Conservation (phyloP, 2,888 invertebrate genomes). For the Palloptera scutellata region DNA sequence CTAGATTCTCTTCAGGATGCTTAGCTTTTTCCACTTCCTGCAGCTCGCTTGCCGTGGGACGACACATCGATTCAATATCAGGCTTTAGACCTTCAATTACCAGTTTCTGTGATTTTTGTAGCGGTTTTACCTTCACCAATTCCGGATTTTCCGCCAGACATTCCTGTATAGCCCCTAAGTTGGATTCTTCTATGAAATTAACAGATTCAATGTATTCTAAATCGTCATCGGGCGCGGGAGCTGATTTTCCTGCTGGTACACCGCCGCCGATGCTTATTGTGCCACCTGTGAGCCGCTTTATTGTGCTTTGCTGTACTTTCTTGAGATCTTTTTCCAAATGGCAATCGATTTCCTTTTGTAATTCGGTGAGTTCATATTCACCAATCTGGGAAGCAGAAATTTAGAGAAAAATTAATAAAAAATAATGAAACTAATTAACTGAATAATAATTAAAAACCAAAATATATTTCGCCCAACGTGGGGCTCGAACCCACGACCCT, state of each 20-base stretch:
- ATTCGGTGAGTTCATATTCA: slow-evolving; percentile 75
- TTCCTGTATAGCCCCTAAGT: slow-evolving; percentile 63
- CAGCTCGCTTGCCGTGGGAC: slow-evolving; percentile 67
- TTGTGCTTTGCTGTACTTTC: slow-evolving; percentile 57
- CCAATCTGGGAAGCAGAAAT: slow-evolving; percentile 48
- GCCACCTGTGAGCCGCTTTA: slow-evolving; percentile 42
- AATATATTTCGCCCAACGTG: slow-evolving; percentile 57
- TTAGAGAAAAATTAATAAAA: not conserved
- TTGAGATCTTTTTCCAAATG: slow-evolving; percentile 76
- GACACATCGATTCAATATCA: slow-evolving; percentile 80
- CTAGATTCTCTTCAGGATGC: slow-evolving; percentile 56
- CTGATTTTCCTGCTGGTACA: too few relatives aligned
- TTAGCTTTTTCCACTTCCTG: slow-evolving; percentile 62
- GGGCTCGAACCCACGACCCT: slow-evolving; percentile 65
- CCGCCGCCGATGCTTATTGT: not conserved
- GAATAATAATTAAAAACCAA: slow-evolving; percentile 8
- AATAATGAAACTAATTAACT: not conserved
- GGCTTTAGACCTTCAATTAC: slow-evolving; percentile 68
- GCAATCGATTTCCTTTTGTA: slow-evolving; percentile 87
- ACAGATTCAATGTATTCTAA: slow-evolving; percentile 63
- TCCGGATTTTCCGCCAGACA: slow-evolving; percentile 57
- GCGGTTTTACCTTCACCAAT: slow-evolving; percentile 30
- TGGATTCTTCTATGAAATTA: slow-evolving; percentile 65
- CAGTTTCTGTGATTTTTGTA: slow-evolving; percentile 38
- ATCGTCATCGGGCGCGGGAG: slow-evolving; percentile 43